phyloP scores from a whole-genome alignment of 2,797 vertebrate species.

The Telmatherina bonti region DNA sequence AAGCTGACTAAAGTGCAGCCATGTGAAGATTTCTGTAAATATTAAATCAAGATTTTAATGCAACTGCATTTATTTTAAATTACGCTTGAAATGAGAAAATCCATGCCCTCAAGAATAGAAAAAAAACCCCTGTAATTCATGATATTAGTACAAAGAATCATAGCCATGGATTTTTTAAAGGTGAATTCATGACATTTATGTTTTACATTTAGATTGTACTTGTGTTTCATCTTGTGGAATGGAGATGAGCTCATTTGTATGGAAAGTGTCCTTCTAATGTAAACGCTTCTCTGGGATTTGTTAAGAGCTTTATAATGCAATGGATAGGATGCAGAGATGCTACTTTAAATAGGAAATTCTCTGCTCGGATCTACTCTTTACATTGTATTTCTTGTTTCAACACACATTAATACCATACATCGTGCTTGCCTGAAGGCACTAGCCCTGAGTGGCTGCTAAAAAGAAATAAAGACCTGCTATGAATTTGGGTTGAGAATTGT shows the following conservation, averaged over 20 bases:
- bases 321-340: not conserved
- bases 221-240: too few species aligned
- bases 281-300: not conserved
- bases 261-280: not conserved
- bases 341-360: not conserved
- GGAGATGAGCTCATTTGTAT: too few species aligned
- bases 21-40: not conserved
- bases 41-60: constrained; percentile 3
- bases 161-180: too few species aligned
- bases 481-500: not conserved
- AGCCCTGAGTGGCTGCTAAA: not conserved
- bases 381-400: not conserved
- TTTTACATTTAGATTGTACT: too few species aligned
- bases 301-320: not conserved
- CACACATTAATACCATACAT: too few species aligned
- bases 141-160: too few species aligned
- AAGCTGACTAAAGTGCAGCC: constrained; percentile 17
- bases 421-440: too few species aligned
- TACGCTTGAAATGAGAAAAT: constrained; percentile 16
- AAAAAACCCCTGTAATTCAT: not conserved
- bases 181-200: too few species aligned
- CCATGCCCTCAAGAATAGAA: constrained; percentile 1
- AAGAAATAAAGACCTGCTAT: not conserved
- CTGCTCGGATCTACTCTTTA: not conserved
- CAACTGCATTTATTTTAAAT: not conserved